These are phyloP conservation scores for Drosophila mojavensis DNA, from an alignment of 1,140 invertebrate genomes.

Conservation along the genomic window DNA sequence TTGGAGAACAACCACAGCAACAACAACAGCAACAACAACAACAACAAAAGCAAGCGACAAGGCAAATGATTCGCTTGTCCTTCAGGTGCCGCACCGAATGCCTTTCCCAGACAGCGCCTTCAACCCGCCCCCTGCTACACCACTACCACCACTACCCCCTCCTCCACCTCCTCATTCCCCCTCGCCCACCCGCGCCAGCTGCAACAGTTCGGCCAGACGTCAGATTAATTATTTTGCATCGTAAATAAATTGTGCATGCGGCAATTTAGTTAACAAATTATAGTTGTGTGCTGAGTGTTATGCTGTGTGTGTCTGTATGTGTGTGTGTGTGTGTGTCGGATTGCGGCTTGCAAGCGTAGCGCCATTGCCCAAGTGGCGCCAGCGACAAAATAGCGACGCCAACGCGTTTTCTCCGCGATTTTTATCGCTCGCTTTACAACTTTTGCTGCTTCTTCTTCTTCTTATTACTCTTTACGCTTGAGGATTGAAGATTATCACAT, in stretches of 20 bases:
- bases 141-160: neutral
- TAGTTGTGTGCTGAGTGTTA: constrained; percentile 25
- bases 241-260: constrained; percentile 57
- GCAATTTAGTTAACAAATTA: constrained; percentile 68
- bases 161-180: neutral
- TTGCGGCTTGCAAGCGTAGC: constrained; percentile 11
- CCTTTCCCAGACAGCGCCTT: constrained; percentile 16
- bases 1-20: constrained; percentile 15
- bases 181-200: neutral
- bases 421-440: neutral
- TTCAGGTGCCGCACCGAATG: constrained; percentile 37
- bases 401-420: constrained; percentile 50
- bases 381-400: constrained; percentile 52
- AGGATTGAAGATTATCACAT: constrained; percentile 13
- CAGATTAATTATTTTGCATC: constrained; percentile 60
- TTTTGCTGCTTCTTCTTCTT: constrained; percentile 1
- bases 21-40: constrained; percentile 15
- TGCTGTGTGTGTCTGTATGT: constrained; percentile 17
- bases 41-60: constrained; percentile 2
- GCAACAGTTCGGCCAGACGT: constrained; percentile 25
- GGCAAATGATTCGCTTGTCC: constrained; percentile 41
- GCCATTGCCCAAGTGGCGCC: constrained; percentile 51
- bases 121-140: neutral
- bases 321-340: constrained; percentile 14
- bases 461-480: neutral